Percentiles rank a stretch among this genome's conserved stretches.
Evolutionary conservation across 2,888 invertebrate genomes (phyloP).

Genomic region (Chrysolina haemoptera): DNA sequence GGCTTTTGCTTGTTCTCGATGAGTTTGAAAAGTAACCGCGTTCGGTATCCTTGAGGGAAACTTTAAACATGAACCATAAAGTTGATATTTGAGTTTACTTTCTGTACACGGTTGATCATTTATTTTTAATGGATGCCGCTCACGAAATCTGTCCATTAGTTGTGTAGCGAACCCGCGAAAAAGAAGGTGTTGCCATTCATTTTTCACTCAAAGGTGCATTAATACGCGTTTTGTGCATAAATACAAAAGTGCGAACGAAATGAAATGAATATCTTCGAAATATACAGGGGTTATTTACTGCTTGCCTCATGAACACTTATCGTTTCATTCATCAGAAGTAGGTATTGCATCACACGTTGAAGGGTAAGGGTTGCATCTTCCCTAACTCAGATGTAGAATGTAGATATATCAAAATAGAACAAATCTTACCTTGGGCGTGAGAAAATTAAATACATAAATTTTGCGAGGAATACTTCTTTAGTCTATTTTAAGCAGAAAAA

Average conservation of each 20-base stretch:
- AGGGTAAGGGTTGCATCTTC: no score
- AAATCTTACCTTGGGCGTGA: no score
- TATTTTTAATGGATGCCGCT: conserved; percentile 9
- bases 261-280: not conserved
- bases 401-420: no score
- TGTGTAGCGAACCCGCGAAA: not conserved
- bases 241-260: not conserved
- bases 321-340: no score
- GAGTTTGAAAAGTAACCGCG: conserved; percentile 16
- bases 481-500: no score
- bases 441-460: no score
- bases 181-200: conserved; percentile 9
- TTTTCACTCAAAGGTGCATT: conserved; percentile 9
- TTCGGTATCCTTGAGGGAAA: not conserved
- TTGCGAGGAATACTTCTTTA: no score
- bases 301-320: no score
- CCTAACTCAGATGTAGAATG: no score
- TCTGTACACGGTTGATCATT: conserved; percentile 17
- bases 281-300: no score
- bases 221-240: not conserved
- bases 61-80: conserved; percentile 16
- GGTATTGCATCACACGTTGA: no score
- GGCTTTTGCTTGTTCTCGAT: conserved; percentile 12
- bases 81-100: conserved; percentile 21
- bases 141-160: conserved; percentile 19